Base-by-base conservation (phyloP, 2,113 vertebrate species). In the Butastur rufipennis region DNA sequence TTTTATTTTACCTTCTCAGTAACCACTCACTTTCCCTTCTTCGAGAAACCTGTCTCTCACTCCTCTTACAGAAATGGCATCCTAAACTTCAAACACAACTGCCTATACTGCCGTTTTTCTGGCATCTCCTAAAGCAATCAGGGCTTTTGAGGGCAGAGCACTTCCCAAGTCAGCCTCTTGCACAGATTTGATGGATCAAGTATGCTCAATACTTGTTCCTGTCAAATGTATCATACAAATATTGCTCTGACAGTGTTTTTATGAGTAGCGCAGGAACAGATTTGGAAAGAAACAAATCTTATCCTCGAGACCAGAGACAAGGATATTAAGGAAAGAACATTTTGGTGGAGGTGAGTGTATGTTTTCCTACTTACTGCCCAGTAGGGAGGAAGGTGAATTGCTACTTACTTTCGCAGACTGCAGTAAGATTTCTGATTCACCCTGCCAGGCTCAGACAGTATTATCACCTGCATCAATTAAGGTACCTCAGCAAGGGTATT, bases 361-460 rank as follows among this genome's bases (percentile, higher is more conserved):
- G 96, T 95, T 95, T 95, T 94, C 90, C 81, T 82, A 89, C n/a
- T 96, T 98, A 97, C 97, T 98, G 96, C 95, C 97, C 97, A 96
- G 97, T 77, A 94, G 97, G 98, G 97, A 96, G 95, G 95, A 97
- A 97, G 75, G 88, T 94, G 97, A 97, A 98, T 95, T 97, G 88
- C 94, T 96, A 73, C 87, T 97, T 97, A 94, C 93, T 94, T 96
- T 94, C 8, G 20, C 88, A 95, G 88, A 47, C 80, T 88, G 70
- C 71, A 87, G 87, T 63, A 97, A 79, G 59, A 82, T 92, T 94
- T 92, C 96, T 25, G 2, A 77, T 83, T 94, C 47, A 21, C 93
- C 81, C 95, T 95, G 93, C 86, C 88, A 91, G 93, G 93, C 95
- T 94, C 93, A 96, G 95, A 97, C 86, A 95, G 67, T 85, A 87